These are phyloP conservation scores for Aix galericulata DNA, from an alignment of 2,113 vertebrate species.

Conservation along the genomic window DNA sequence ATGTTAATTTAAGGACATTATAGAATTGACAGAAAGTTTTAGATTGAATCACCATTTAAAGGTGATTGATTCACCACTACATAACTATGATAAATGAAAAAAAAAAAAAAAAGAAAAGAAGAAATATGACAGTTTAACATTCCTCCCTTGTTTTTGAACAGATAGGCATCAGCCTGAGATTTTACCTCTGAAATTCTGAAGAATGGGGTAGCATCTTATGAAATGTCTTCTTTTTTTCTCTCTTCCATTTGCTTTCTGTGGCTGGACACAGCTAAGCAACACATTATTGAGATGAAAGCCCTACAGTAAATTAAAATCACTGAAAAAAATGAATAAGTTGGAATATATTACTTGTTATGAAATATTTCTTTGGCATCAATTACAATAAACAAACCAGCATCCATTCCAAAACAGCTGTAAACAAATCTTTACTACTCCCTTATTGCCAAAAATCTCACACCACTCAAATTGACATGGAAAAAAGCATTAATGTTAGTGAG, in stretches of 20 bases:
- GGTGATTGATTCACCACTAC: neutral
- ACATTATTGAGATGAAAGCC: neutral
- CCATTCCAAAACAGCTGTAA: constrained; percentile 47
- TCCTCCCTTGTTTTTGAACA: neutral
- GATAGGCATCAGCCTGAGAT: neutral
- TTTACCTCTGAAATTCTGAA: neutral
- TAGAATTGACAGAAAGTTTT: neutral
- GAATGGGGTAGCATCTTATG: neutral
- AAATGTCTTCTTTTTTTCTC: neutral
- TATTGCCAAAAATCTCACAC: constrained; percentile 40
- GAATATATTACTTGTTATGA: constrained; percentile 30
- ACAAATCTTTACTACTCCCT: constrained; percentile 35
- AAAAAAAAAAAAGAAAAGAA: neutral
- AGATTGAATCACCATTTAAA: neutral
- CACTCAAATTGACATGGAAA: constrained; percentile 28
- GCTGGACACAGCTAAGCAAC: neutral
- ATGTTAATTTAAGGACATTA: neutral
- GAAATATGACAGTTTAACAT: neutral
- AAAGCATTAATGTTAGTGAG: constrained; percentile 33
- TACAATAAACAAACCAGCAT: constrained; percentile 45
- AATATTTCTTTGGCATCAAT: constrained; percentile 25
- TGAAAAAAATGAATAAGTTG: neutral
- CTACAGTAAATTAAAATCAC: neutral
- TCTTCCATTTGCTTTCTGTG: neutral
- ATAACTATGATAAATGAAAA: neutral